phyloP scores from a whole-genome alignment of 2,113 vertebrate species.

The Nycticryphes semicollaris region DNA sequence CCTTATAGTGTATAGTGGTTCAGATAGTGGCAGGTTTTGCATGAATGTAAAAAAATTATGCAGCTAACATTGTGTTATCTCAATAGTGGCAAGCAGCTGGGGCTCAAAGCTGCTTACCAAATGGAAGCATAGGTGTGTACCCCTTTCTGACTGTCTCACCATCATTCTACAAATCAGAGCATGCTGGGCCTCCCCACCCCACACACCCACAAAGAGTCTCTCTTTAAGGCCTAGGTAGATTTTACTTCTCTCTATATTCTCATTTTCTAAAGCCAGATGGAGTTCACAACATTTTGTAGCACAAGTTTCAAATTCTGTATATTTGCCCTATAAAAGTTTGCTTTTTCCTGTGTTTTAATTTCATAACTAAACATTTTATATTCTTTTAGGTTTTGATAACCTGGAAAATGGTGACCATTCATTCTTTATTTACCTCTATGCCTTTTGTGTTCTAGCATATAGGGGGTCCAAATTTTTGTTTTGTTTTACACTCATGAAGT shows the following conservation, averaged over 20 bases:
- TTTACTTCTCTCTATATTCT: neutral
- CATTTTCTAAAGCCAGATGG: neutral
- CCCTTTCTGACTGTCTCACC: no score
- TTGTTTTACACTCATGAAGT: neutral
- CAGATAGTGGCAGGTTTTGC: neutral
- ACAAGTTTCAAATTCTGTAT: neutral
- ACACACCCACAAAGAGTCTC: fast-evolving
- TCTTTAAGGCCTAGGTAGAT: neutral
- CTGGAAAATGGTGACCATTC: neutral
- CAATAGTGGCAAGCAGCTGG: fast-evolving
- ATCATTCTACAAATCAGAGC: neutral
- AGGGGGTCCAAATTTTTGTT: neutral
- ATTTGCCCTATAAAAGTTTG: neutral
- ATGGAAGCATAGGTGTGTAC: neutral
- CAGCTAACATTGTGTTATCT: neutral
- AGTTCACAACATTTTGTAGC: neutral
- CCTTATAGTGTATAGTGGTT: neutral
- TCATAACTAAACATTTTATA: neutral
- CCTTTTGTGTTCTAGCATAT: fast-evolving
- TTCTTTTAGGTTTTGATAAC: neutral
- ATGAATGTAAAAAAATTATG: neutral
- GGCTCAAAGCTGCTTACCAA: neutral
- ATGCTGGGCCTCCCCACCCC: no score
- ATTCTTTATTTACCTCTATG: neutral
- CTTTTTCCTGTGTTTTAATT: neutral